Conservation (phyloP, 2,797 vertebrate species). For the Parauchenoglanis punctatus region DNA sequence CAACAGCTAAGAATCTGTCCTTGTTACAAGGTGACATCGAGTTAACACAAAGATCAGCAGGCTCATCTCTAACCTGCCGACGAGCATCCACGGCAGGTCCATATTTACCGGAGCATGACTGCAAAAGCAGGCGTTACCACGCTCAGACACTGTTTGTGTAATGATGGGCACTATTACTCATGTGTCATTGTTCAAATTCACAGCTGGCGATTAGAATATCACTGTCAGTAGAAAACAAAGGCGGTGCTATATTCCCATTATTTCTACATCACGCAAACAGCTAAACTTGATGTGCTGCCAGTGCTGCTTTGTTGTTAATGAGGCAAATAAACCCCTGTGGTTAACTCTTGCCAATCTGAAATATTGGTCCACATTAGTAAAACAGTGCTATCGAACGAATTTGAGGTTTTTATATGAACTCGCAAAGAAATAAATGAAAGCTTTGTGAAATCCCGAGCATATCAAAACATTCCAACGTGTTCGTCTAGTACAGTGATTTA, state of each 20-base stretch:
- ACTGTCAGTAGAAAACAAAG: conserved; percentile 45
- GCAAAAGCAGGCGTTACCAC: conserved; percentile 32
- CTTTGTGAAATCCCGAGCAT: not conserved
- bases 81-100: conserved; percentile 30
- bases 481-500: not conserved
- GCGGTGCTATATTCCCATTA: conserved; percentile 44
- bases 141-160: conserved; percentile 39
- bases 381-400: not conserved
- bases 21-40: conserved; percentile 47
- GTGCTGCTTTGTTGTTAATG: conserved; percentile 36
- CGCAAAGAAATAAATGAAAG: not conserved
- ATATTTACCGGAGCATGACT: conserved; percentile 36
- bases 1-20: conserved; percentile 49
- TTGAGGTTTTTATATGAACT: not conserved
- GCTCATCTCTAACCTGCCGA: conserved; percentile 35
- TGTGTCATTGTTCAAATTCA: conserved; percentile 41
- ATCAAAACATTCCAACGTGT: not conserved
- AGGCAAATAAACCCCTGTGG: conserved; percentile 39
- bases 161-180: conserved; percentile 54
- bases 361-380: conserved; percentile 28
- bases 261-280: conserved; percentile 38
- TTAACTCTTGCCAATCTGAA: conserved; percentile 48
- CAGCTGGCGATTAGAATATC: conserved; percentile 55
- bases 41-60: conserved; percentile 53
- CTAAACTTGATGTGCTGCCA: conserved; percentile 34